Conservation (phyloP, 2,797 vertebrate genomes). For the Prionace glauca region DNA sequence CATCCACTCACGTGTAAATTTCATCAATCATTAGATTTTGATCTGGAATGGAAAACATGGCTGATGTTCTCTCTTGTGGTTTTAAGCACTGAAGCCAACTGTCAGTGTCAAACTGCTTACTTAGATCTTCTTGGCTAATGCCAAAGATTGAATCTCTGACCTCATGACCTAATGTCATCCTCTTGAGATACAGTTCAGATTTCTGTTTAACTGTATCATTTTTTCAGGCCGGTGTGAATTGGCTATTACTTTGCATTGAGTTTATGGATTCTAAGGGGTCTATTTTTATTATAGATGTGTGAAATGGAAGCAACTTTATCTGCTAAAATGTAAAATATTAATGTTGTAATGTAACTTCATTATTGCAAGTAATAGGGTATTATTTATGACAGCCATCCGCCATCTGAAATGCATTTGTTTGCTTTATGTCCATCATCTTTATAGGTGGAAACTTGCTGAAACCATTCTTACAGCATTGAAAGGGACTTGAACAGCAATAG, state of each 20-base stretch:
- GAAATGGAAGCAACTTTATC: not conserved
- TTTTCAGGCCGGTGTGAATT: not conserved
- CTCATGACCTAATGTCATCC: not conserved
- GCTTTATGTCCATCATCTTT: too few relatives aligned
- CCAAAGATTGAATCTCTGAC: not conserved
- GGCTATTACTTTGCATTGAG: not conserved
- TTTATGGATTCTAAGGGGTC: not conserved
- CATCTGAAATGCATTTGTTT: too few relatives aligned
- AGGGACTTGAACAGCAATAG: not conserved
- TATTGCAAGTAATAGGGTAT: not conserved
- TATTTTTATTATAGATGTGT: not conserved
- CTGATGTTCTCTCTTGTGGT: too few relatives aligned
- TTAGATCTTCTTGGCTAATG: not conserved
- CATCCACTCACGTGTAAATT: not conserved
- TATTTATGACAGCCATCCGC: too few relatives aligned
- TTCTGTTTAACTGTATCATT: not conserved
- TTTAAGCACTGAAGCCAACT: not conserved
- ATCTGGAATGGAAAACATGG: not conserved
- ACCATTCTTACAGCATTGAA: not conserved
- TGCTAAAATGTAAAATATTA: not conserved
- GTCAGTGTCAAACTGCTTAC: not conserved
- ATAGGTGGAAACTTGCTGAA: too few relatives aligned
- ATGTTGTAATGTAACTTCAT: not conserved
- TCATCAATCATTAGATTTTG: not conserved
- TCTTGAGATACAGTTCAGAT: not conserved